These are phyloP conservation scores for Acyrthosiphon pisum DNA, from an alignment of 1,140 invertebrate genomes.

Conservation along the genomic window DNA sequence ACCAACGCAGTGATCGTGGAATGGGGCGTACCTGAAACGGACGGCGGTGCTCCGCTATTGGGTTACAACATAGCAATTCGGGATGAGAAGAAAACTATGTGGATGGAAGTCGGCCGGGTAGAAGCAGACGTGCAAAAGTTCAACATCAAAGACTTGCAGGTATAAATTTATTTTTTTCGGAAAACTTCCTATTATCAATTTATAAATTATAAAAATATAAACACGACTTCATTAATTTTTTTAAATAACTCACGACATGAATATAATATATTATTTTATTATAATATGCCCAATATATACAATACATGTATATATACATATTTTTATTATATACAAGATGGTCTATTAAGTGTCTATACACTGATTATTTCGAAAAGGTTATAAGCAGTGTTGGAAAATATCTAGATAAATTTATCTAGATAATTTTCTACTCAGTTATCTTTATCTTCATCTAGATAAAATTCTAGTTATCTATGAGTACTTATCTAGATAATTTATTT, in stretches of 20 bases:
- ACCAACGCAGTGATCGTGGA: slow-evolving; percentile 85
- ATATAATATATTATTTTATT: background rate
- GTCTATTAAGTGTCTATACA: too few relatives aligned
- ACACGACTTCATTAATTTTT: background rate
- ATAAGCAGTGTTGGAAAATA: too few relatives aligned
- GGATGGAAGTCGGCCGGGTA: slow-evolving; percentile 93
- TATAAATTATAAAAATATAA: background rate
- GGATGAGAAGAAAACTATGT: slow-evolving; percentile 92
- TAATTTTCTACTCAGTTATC: too few relatives aligned
- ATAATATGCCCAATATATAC: background rate
- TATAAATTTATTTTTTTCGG: slow-evolving; percentile 59
- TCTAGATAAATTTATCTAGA: too few relatives aligned
- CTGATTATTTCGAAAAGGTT: background rate
- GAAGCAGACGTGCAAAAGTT: slow-evolving; percentile 82
- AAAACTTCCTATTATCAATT: background rate
- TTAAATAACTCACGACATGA: background rate
- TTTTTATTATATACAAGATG: too few relatives aligned
- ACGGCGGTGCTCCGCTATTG: slow-evolving; percentile 89
- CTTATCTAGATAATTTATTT: too few relatives aligned
- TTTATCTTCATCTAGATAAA: too few relatives aligned
- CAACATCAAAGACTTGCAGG: slow-evolving; percentile 83
- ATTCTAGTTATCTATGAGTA: too few relatives aligned
- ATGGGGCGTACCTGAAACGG: slow-evolving; percentile 92
- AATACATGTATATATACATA: too few relatives aligned
- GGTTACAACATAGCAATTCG: slow-evolving; percentile 92